These are phyloP conservation scores for Pseudanteris insignis DNA, from an alignment of 2,888 invertebrate genomes.

Conservation along the genomic window DNA sequence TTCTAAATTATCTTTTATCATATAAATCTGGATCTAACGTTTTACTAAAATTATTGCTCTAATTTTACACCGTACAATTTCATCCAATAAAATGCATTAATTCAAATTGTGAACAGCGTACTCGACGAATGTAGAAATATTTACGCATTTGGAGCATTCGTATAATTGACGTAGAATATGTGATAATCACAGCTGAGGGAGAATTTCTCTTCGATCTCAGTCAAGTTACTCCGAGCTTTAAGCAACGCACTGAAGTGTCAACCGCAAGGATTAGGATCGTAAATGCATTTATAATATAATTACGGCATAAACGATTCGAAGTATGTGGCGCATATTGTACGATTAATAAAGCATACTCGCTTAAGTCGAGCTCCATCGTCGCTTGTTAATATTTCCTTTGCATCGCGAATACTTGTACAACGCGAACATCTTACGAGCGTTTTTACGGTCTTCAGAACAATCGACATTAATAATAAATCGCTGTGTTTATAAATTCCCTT, in stretches of 20 bases:
- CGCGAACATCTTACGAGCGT: conserved; percentile 8
- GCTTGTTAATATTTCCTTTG: conserved; percentile 50
- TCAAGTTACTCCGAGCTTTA: conserved; percentile 42
- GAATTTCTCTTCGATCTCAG: conserved; percentile 43
- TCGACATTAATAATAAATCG: conserved; percentile 1
- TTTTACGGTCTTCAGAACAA: conserved; percentile 7
- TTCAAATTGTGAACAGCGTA: no score
- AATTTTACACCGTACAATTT: no score
- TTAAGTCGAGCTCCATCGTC: conserved; percentile 47
- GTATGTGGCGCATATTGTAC: conserved; percentile 53
- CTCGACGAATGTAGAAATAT: no score
- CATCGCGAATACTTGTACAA: conserved; percentile 25
- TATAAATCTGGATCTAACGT: no score
- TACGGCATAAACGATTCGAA: conserved; percentile 53
- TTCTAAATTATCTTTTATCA: no score
- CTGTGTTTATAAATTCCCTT: not conserved
- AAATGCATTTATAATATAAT: conserved; percentile 60
- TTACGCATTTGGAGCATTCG: not conserved
- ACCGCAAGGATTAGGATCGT: conserved; percentile 49
- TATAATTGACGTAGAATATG: conserved; percentile 30
- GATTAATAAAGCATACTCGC: conserved; percentile 58
- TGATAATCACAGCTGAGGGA: conserved; percentile 34
- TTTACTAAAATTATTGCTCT: no score
- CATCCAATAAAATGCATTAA: no score
- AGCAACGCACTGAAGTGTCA: conserved; percentile 46